Conservation (phyloP, 2,113 vertebrate genomes). For the Channa maculata region DNA sequence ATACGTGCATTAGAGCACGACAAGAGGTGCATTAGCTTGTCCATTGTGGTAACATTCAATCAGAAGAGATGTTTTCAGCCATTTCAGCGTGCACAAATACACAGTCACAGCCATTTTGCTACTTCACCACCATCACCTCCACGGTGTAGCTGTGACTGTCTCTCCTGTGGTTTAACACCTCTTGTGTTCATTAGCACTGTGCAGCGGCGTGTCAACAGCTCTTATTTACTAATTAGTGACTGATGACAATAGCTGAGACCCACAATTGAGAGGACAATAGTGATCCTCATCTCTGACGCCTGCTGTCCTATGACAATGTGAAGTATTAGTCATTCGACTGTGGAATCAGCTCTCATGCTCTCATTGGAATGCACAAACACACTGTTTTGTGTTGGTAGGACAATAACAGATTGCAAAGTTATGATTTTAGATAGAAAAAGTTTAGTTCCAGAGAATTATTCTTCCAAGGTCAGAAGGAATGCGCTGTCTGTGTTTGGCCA, state of each 20-base stretch:
- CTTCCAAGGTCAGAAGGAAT: constrained; percentile 57
- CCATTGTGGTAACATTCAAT: constrained; percentile 40
- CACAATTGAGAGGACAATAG: constrained; percentile 50
- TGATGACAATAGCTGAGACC: constrained; percentile 61
- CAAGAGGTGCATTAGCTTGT: constrained; percentile 24
- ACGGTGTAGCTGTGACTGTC: constrained; percentile 30
- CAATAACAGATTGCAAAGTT: constrained; percentile 17
- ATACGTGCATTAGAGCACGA: constrained; percentile 27
- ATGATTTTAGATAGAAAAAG: constrained; percentile 30
- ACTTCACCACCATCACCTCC: constrained; percentile 54
- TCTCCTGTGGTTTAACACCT: constrained; percentile 68
- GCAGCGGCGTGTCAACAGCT: constrained; percentile 68
- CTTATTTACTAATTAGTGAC: constrained; percentile 76
- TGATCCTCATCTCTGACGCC: constrained; percentile 50
- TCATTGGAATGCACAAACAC: constrained; percentile 20
- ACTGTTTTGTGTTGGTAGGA: constrained; percentile 7
- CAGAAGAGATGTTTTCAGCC: constrained; percentile 26
- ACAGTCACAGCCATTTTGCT: constrained; percentile 31
- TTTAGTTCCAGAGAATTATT: constrained; percentile 20
- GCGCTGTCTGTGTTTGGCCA: constrained; percentile 52
- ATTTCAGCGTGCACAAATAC: constrained; percentile 24
- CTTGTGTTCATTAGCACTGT: constrained; percentile 74
- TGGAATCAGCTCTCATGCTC: not conserved
- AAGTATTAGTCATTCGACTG: constrained; percentile 9
- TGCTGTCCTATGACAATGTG: constrained; percentile 41